Conservation (phyloP, 2,113 vertebrate genomes). For the Amazona vittata region DNA sequence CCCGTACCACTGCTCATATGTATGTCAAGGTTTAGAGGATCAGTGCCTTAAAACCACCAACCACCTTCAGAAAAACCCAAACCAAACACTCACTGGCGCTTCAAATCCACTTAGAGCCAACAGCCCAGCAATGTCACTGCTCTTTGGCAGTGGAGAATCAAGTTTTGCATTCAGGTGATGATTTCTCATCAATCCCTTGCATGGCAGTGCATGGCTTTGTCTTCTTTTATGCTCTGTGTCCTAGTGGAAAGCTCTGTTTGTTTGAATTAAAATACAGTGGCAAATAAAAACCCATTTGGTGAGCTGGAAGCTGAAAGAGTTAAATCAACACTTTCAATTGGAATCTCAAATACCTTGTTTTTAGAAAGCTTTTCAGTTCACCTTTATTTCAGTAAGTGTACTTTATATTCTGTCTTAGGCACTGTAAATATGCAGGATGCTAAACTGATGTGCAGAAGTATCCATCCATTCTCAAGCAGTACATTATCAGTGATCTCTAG, state of each 20-base stretch:
- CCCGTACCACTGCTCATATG: not conserved
- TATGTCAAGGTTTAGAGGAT: not conserved
- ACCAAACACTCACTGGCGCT: not conserved
- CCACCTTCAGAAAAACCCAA: not conserved
- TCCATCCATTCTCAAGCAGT: not conserved
- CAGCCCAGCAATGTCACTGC: not conserved
- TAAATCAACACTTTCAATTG: not conserved
- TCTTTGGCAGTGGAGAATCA: not conserved
- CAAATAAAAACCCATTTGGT: not conserved
- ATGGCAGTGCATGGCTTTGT: not conserved
- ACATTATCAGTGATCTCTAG: not conserved
- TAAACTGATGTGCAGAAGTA: slow-evolving; percentile 34
- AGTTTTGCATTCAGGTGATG: not conserved
- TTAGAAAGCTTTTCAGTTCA: slow-evolving; percentile 57
- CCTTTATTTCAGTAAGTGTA: slow-evolving; percentile 53
- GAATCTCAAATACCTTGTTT: not conserved
- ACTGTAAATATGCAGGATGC: slow-evolving; percentile 65
- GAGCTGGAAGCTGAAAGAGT: not conserved
- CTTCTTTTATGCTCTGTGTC: not conserved
- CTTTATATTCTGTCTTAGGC: slow-evolving; percentile 59
- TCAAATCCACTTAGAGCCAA: not conserved
- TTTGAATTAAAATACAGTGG: not conserved
- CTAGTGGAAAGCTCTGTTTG: not conserved
- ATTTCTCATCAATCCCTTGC: not conserved
- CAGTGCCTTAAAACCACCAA: not conserved